These are phyloP conservation scores for Rhyacichthys aspro DNA, from an alignment of 2,797 vertebrate species.

Conservation along the genomic window DNA sequence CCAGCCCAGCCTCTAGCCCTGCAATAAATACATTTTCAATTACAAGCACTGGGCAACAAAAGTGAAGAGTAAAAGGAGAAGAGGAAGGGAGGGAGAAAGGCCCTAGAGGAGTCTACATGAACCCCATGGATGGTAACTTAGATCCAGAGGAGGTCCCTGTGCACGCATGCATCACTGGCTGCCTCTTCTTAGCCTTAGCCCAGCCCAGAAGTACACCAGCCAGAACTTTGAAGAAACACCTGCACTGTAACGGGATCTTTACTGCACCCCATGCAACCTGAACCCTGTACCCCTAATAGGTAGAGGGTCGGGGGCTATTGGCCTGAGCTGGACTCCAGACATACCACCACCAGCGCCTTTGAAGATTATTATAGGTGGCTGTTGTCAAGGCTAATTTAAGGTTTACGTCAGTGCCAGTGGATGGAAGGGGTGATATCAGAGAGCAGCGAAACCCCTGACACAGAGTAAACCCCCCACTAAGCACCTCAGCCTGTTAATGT, in stretches of 20 bases:
- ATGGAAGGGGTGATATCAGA: constrained; percentile 49
- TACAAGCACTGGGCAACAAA: constrained; percentile 60
- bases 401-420: constrained; percentile 62
- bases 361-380: constrained; percentile 76
- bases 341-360: constrained; percentile 64
- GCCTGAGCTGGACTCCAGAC: constrained; percentile 53
- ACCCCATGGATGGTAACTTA: constrained; percentile 63
- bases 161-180: constrained; percentile 53
- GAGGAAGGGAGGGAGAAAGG: constrained; percentile 42
- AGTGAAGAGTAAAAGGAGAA: constrained; percentile 39
- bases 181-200: constrained; percentile 55
- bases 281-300: constrained; percentile 57
- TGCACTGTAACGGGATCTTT: constrained; percentile 83
- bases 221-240: constrained; percentile 82
- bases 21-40: constrained; percentile 81
- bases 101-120: constrained; percentile 55
- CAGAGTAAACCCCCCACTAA: not conserved
- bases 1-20: constrained; percentile 62
- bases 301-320: constrained; percentile 41
- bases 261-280: constrained; percentile 75
- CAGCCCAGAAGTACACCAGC: constrained; percentile 64
- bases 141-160: constrained; percentile 52
- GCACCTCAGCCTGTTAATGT: constrained; percentile 13
- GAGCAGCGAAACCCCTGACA: constrained; percentile 31
- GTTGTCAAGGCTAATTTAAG: constrained; percentile 66